These are phyloP conservation scores for Neosalanx taihuensis DNA, from an alignment of 2,797 vertebrate genomes.

Conservation along the genomic window DNA sequence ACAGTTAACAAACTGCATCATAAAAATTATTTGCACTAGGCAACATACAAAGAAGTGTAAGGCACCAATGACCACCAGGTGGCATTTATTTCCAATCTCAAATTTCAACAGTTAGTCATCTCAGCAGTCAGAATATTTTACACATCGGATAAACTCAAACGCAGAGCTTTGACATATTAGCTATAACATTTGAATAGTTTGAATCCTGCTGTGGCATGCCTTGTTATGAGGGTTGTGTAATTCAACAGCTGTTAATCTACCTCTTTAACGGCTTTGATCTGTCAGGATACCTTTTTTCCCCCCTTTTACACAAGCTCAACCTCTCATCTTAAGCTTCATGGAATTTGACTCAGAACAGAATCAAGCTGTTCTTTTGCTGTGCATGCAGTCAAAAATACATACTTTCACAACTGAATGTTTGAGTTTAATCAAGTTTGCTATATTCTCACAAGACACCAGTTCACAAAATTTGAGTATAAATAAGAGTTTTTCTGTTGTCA, in stretches of 20 bases:
- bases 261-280: neutral
- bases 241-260: slow-evolving; percentile 11
- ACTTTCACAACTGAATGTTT: neutral
- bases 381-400: neutral
- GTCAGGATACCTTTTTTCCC: neutral
- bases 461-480: too few relatives aligned
- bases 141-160: neutral
- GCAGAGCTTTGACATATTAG: neutral
- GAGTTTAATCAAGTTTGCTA: neutral
- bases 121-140: too few relatives aligned
- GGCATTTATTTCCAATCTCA: slow-evolving; percentile 2
- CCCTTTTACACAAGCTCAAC: neutral
- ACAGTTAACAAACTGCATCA: too few relatives aligned
- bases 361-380: neutral
- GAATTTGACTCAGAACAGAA: neutral
- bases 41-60: too few relatives aligned
- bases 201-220: neutral
- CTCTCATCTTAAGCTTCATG: neutral
- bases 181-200: neutral
- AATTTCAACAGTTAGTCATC: neutral
- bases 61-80: slow-evolving; percentile 24
- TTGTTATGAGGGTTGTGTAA: neutral
- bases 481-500: too few relatives aligned
- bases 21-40: too few relatives aligned
- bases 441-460: too few relatives aligned